These are phyloP conservation scores for Tiliacea citrago DNA, from an alignment of 2,888 invertebrate genomes.

Conservation along the genomic window DNA sequence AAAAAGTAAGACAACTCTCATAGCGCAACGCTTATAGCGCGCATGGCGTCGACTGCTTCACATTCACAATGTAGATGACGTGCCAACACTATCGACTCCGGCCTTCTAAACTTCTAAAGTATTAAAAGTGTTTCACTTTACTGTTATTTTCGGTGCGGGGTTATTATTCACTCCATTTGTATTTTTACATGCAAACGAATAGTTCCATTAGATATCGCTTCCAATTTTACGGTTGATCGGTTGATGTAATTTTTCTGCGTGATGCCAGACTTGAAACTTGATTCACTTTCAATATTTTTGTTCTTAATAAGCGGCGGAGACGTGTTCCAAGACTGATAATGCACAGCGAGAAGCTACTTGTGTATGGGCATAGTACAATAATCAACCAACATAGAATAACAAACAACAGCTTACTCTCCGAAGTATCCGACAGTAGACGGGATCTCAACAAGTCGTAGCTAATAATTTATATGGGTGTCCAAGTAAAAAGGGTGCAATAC, in stretches of 20 bases:
- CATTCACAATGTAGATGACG: conserved; percentile 1
- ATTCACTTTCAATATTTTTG: not conserved
- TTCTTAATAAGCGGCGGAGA: not conserved
- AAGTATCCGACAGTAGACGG: not conserved
- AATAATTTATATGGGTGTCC: no score
- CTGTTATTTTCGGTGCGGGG: conserved; percentile 23
- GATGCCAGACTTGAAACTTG: not conserved
- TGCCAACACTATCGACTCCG: conserved; percentile 11
- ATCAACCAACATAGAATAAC: not conserved
- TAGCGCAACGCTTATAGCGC: no score
- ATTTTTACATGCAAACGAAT: conserved; percentile 29
- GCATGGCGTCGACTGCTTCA: no score
- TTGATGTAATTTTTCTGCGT: conserved; percentile 10
- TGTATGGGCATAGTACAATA: not conserved
- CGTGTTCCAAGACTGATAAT: not conserved
- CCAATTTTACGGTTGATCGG: conserved; percentile 45
- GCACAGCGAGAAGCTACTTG: not conserved
- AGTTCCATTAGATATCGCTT: conserved; percentile 24
- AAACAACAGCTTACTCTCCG: not conserved
- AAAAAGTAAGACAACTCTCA: no score
- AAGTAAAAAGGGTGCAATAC: no score
- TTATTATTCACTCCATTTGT: conserved; percentile 20
- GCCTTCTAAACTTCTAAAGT: conserved; percentile 18
- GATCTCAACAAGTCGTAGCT: no score
- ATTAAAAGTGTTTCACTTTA: conserved; percentile 29